phyloP scores from a whole-genome alignment of 2,113 vertebrate genomes.

The Cygnus buccinator region DNA sequence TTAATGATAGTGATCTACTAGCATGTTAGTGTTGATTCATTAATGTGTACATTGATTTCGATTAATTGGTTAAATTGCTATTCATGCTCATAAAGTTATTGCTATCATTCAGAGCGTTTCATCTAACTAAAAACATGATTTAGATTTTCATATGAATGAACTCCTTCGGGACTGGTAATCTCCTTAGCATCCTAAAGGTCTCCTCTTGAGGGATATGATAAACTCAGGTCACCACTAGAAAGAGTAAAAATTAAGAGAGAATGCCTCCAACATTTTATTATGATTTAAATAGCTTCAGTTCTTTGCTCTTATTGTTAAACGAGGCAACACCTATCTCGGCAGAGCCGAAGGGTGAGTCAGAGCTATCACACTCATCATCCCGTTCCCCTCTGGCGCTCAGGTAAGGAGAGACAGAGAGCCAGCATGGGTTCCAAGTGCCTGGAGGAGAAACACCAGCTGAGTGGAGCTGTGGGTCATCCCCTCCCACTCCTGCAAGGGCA shows the following conservation, averaged over 20 bases:
- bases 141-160: not conserved
- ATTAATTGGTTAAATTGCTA: not conserved
- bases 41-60: not conserved
- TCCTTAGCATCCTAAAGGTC: not conserved
- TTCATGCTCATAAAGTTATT: not conserved
- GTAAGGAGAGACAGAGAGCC: not conserved
- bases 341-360: not conserved
- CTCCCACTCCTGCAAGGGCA: not conserved
- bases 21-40: not conserved
- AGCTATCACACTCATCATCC: not conserved
- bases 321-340: not conserved
- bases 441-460: not conserved
- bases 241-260: not conserved
- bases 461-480: accelerated
- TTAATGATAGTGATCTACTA: not conserved
- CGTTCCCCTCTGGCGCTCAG: not conserved
- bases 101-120: not conserved
- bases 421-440: not conserved
- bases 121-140: not conserved
- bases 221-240: not conserved
- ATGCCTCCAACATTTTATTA: not conserved
- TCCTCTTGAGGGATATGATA: not conserved
- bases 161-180: not conserved
- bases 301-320: not conserved
- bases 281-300: not conserved